phyloP scores from a whole-genome alignment of 1,140 invertebrate genomes.

The Anagrus nilaparvatae region DNA sequence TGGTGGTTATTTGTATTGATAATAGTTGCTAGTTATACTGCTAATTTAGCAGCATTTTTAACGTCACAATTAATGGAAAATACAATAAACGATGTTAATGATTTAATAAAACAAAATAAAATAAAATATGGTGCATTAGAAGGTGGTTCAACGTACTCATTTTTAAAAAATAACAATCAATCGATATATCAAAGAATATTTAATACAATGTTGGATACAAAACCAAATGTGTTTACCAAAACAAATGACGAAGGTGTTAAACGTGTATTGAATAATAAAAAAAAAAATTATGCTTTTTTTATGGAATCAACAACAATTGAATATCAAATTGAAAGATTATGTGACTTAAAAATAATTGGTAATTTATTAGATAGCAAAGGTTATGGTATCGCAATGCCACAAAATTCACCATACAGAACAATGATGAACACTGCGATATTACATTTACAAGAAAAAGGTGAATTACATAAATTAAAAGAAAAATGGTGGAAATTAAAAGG shows the following conservation, averaged over 20 bases:
- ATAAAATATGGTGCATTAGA: conserved; percentile 75
- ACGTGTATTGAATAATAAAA: conserved; percentile 59
- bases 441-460: conserved; percentile 70
- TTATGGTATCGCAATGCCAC: conserved; percentile 66
- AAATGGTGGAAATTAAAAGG: conserved; percentile 73
- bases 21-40: conserved; percentile 90
- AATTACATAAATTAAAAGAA: conserved; percentile 62
- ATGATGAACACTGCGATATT: conserved; percentile 64
- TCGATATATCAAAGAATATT: conserved; percentile 68
- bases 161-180: conserved; percentile 48
- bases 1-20: conserved; percentile 96
- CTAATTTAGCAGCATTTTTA: conserved; percentile 88
- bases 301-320: conserved; percentile 63
- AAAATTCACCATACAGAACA: conserved; percentile 62
- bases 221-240: conserved; percentile 70
- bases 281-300: conserved; percentile 54
- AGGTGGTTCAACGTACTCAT: conserved; percentile 56
- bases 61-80: conserved; percentile 80
- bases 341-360: conserved; percentile 68
- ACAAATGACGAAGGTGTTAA: conserved; percentile 75
- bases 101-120: conserved; percentile 77
- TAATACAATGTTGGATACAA: conserved; percentile 67
- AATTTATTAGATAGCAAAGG: conserved; percentile 67
- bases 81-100: conserved; percentile 77
- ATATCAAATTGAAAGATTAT: conserved; percentile 56